Evolutionary conservation across 1,140 invertebrate species (phyloP).

Genomic region (Parapsyche elsis): DNA sequence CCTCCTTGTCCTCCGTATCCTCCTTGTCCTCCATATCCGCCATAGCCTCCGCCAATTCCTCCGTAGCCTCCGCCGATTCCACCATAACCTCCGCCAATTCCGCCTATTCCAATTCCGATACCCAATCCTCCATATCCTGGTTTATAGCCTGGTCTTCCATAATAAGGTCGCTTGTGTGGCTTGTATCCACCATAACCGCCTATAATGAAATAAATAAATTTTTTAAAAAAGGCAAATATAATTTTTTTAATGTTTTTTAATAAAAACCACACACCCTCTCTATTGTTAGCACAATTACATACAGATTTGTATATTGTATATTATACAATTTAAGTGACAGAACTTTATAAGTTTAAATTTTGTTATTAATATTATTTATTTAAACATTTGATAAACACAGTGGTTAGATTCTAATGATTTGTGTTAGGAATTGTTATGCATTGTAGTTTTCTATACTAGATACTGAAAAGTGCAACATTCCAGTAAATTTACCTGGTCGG

Average conservation of each 20-base stretch:
- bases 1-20: constrained; percentile 52
- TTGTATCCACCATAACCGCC: constrained; percentile 57
- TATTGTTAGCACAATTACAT: too few relatives aligned
- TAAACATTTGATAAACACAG: too few relatives aligned
- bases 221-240: too few relatives aligned
- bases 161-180: constrained; percentile 28
- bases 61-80: constrained; percentile 39
- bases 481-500: constrained; percentile 50
- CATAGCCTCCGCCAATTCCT: constrained; percentile 28
- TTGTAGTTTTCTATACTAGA: background rate
- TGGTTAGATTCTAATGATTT: background rate
- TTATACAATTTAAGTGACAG: too few relatives aligned
- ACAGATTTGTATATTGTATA: too few relatives aligned
- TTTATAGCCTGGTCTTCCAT: constrained; percentile 54
- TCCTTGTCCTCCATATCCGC: constrained; percentile 47
- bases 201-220: too few relatives aligned
- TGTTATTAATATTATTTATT: constrained; percentile 10
- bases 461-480: constrained; percentile 10
- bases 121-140: constrained; percentile 51
- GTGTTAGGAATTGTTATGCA: background rate
- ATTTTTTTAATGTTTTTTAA: constrained; percentile 3
- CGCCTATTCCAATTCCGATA: constrained; percentile 1
- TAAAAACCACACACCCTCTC: background rate
- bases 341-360: too few relatives aligned
- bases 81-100: background rate